These are phyloP conservation scores for Ennomos quercinarius DNA, from an alignment of 2,888 invertebrate genomes.

Conservation along the genomic window DNA sequence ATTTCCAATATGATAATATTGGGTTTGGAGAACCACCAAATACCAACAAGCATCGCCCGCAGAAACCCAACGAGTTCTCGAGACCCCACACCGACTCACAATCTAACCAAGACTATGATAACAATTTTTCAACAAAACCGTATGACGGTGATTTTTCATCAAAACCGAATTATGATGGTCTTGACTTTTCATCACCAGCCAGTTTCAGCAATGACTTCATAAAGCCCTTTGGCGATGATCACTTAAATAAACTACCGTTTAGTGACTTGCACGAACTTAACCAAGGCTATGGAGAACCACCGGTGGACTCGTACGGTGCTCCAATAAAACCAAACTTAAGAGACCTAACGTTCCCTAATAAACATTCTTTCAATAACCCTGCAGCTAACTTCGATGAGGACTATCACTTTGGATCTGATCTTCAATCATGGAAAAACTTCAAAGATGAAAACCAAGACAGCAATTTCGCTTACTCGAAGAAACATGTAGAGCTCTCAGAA, in stretches of 20 bases:
- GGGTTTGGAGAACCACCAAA: slow-evolving; percentile 72
- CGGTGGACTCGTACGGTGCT: slow-evolving; percentile 65
- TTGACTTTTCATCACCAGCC: slow-evolving; percentile 17
- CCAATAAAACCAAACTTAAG: slow-evolving; percentile 50
- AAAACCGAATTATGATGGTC: slow-evolving; percentile 1
- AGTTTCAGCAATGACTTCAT: slow-evolving; percentile 16
- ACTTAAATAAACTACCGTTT: slow-evolving; percentile 7
- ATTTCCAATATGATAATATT: slow-evolving; percentile 48
- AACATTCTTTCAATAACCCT: slow-evolving; percentile 43
- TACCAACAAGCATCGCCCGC: slow-evolving; percentile 6
- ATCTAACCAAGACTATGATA: slow-evolving; percentile 4
- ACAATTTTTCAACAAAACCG: slow-evolving; percentile 9
- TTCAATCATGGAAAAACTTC: slow-evolving; percentile 48
- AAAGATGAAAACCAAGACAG: slow-evolving; percentile 48
- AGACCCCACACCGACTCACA: slow-evolving; percentile 1
- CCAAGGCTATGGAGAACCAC: slow-evolving; percentile 58
- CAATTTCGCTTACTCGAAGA: slow-evolving; percentile 50
- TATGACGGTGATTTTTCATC: slow-evolving; percentile 2
- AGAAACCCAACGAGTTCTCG: slow-evolving; percentile 16
- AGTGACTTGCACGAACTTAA: slow-evolving; percentile 46
- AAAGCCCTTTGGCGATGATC: slow-evolving; percentile 26
- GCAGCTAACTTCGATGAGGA: slow-evolving; percentile 39
- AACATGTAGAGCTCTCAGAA: slow-evolving; percentile 43
- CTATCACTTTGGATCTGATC: slow-evolving; percentile 44
- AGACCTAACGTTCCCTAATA: slow-evolving; percentile 45